Evolutionary conservation across 2,113 vertebrate genomes (phyloP), one percentile per base, ranked within the genome.

Genomic region (Coptodon rendalli): DNA sequence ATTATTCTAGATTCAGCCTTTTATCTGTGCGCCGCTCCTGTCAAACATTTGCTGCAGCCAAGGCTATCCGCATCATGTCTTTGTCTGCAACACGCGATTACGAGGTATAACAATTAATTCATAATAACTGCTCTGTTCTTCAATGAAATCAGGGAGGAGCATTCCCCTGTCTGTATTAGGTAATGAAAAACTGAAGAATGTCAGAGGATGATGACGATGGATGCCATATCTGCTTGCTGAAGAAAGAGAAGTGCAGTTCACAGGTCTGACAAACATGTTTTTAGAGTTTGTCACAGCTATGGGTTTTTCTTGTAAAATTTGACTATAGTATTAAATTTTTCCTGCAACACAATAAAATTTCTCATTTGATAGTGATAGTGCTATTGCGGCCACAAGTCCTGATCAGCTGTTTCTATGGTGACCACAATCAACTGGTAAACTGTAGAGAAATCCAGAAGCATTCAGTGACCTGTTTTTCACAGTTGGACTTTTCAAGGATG

Each of bases 401-500:
- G 68, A 92, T 94, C 83, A 96, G 95, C 81, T 89, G 96, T 96
- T 96, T 96, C 96, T 96, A 96, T 96, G 95, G 96, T 94, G 95
- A 96, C 95, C 94, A 94, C 79, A 93, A 94, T 94, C 86, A 92
- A 94, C 87, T 89, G 91, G 82, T 85, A 85, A 91, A 88, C 85
- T 84, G 87, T 81, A 85, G 84, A 89, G 89, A 89, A 88, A 95
- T 89, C 89, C 63, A 89, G 89, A 86, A 92, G 92, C 89, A 89
- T 89, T 86, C 84, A 71, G 80, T 92, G 91, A 93, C 93, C 92
- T 87, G 89, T 87, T 96, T 95, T 89, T 87, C 85, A 90, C 88
- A 87, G 89, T 92, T 91, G 91, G 87, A 95, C 90, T 95, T 93
- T 89, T 88, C 59, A 83, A 80, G 90, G 86, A 91, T 76, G 54